Base-by-base conservation (phyloP, 2,113 vertebrate species). In the Gavialis gangeticus region DNA sequence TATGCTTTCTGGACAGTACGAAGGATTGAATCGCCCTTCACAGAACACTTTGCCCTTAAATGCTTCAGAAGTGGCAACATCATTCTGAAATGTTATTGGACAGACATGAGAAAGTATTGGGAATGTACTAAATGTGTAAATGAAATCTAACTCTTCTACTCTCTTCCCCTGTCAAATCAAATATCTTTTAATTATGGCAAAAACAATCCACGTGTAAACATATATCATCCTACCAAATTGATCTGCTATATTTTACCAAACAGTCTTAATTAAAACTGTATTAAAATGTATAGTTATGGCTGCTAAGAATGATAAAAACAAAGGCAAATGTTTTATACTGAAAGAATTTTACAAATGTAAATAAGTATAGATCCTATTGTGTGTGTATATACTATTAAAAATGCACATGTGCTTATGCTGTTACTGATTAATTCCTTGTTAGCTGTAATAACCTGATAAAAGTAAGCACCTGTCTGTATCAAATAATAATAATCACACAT, bases 11-110 rank as follows among this genome's bases (percentile, higher is more conserved):
- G 62, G 79, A 84, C 37, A 79, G 90, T 81, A 82, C 60, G 84
- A 96, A 82, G 95, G 91, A 97, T 94, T 97, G 92, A 97, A 91
- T 93, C 84, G 95, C 27, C n/a, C 83, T 95, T 89, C 89, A 58
- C 58, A 84, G 82, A 89, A 78, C 5, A 19, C 75, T 96, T 96
- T 91, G 90, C 25, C 82, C 64, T 28, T 90, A 87, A 94, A 58
- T 82, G 21, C 88, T 76, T 96, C 93, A 73, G 95, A 98, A 97
- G 95, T 55, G 88, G 89, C 77, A 88, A 90, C 92, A 92, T 96
- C 76, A 15, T 96, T 97, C 87, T 95, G 91, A 96, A 94, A 94
- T 6, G 80, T n/a, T 16, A 76, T 75, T 83, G 64, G 78, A 88
- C 90, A 86, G n/a, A 55, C 71, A 77, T 82, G 76, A 93, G 87